phyloP scores from a whole-genome alignment of 2,888 invertebrate species.

The Gerris lacustris region DNA sequence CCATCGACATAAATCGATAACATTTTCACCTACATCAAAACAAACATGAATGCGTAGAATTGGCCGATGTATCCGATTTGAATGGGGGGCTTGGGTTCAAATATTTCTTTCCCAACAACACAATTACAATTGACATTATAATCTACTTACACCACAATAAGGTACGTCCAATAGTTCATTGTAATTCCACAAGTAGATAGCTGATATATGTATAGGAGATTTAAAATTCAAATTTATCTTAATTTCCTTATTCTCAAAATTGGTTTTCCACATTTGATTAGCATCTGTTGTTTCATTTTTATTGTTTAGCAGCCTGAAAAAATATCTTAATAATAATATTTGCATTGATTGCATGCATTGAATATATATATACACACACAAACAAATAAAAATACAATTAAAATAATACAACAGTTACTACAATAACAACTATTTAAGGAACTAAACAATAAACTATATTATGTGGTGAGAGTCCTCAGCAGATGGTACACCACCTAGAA shows the following conservation, averaged over 20 bases:
- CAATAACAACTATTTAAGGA: too few species aligned
- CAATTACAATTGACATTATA: conserved; percentile 9
- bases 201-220: conserved; percentile 31
- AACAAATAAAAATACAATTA: too few species aligned
- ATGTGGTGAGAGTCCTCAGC: too few species aligned
- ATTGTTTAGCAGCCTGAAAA: conserved; percentile 49
- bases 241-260: conserved; percentile 38
- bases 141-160: conserved; percentile 48
- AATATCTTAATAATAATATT: too few species aligned
- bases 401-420: too few species aligned
- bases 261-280: conserved; percentile 53
- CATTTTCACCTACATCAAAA: conserved; percentile 34
- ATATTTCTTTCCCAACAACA: neutral
- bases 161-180: conserved; percentile 58
- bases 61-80: neutral
- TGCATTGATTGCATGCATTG: too few species aligned
- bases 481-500: too few species aligned
- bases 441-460: too few species aligned
- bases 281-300: conserved; percentile 54
- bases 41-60: neutral
- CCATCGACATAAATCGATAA: conserved; percentile 35
- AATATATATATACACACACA: too few species aligned
- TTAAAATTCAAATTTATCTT: conserved; percentile 33
- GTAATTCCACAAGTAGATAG: conserved; percentile 65
- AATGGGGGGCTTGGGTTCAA: neutral